These are phyloP conservation scores for Amphiura filiformis DNA, from an alignment of 35 echinoderm and acorn worm species.

Conservation along the genomic window DNA sequence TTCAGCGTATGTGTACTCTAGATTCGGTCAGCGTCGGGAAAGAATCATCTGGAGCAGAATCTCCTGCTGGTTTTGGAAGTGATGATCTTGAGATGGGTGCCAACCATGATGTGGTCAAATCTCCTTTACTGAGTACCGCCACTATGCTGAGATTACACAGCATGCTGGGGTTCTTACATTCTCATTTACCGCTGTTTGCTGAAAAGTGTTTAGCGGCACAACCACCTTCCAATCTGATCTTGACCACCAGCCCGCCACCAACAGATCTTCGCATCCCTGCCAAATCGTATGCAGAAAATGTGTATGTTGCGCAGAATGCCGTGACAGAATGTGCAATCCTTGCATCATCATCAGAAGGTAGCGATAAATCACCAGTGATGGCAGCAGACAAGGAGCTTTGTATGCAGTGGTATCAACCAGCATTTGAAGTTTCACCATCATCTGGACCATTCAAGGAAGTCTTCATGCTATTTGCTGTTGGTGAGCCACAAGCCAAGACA, in stretches of 20 bases:
- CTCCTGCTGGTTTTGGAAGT: slow-evolving; percentile 31
- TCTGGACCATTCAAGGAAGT: slow-evolving; percentile 13
- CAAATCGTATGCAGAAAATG: slow-evolving; percentile 30
- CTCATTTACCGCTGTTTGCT: slow-evolving; percentile 62
- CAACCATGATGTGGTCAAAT: slow-evolving; percentile 70
- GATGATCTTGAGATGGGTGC: slow-evolving; percentile 40
- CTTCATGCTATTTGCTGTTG: slow-evolving; percentile 65
- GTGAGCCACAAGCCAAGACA: slow-evolving; percentile 29
- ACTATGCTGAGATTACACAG: slow-evolving; percentile 56
- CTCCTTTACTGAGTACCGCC: slow-evolving; percentile 65
- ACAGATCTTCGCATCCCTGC: slow-evolving; percentile 18
- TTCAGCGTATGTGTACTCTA: slow-evolving; percentile 82
- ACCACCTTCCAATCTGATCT: slow-evolving; percentile 55
- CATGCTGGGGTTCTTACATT: slow-evolving; percentile 63
- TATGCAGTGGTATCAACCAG: slow-evolving; percentile 92
- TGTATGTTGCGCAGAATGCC: not conserved
- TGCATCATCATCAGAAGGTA: not conserved
- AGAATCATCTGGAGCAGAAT: not conserved
- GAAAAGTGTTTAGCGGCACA: slow-evolving; percentile 49
- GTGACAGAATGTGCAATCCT: not conserved
- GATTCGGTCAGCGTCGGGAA: slow-evolving; percentile 51
- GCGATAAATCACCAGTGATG: slow-evolving; percentile 33
- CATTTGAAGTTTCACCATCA: slow-evolving; percentile 27
- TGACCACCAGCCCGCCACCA: slow-evolving; percentile 3
- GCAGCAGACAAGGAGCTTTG: slow-evolving; percentile 69